A percentile compares a stretch with the other conserved stretches of the same genome.
Conservation (phyloP, 2,113 vertebrate genomes). For the Typhlomys cinereus region DNA sequence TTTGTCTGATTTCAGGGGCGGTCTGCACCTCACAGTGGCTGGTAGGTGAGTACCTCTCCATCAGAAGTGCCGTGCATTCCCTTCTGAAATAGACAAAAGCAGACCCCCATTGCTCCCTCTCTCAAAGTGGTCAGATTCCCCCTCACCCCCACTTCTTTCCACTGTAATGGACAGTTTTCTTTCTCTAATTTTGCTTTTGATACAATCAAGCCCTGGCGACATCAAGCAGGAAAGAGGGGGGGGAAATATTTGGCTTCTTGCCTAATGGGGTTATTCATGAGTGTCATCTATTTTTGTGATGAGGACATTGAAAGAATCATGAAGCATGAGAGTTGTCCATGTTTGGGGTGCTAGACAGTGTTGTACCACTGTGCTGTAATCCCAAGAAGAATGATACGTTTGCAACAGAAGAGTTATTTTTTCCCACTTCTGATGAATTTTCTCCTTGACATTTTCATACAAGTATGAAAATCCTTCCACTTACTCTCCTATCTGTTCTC, state of each 20-base stretch:
- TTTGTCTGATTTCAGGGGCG: neutral
- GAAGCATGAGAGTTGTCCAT: neutral
- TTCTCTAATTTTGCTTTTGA: neutral
- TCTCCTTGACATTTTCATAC: too few species aligned
- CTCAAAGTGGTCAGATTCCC: neutral
- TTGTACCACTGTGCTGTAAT: too few species aligned
- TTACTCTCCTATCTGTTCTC: too few species aligned
- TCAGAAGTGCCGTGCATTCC: neutral
- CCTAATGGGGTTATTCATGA: slow-evolving; percentile 33
- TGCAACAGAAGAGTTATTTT: neutral
- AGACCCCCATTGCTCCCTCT: neutral
- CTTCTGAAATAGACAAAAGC: neutral
- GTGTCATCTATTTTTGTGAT: neutral
- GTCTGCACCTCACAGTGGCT: neutral
- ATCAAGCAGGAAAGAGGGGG: neutral
- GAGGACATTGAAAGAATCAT: neutral
- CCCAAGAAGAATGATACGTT: neutral
- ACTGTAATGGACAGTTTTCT: neutral
- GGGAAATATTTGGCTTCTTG: neutral
- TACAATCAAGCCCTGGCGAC: neutral
- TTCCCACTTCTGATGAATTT: too few species aligned
- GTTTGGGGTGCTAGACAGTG: too few species aligned
- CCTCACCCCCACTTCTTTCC: neutral
- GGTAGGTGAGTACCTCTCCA: too few species aligned
- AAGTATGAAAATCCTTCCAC: too few species aligned